These are phyloP conservation scores for Nephila pilipes DNA, from an alignment of 1,140 invertebrate species.

Conservation along the genomic window DNA sequence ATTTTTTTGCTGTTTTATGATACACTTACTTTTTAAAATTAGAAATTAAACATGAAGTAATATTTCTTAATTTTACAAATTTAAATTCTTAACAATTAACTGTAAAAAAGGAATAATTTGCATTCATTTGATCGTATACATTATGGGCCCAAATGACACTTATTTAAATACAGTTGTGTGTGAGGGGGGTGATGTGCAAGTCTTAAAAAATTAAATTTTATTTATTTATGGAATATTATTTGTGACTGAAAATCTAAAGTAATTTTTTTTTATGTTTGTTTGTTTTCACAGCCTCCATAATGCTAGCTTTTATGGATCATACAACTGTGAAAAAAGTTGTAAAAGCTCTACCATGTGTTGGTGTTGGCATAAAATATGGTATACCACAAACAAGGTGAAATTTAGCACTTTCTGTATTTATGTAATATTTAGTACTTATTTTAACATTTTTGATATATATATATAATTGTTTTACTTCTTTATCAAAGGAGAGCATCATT, in stretches of 20 bases:
- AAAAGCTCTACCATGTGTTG: conserved; percentile 97
- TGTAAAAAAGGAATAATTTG: too few relatives aligned
- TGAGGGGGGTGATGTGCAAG: too few relatives aligned
- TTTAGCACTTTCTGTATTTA: neutral
- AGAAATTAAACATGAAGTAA: too few relatives aligned
- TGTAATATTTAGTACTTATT: neutral
- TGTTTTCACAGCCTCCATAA: conserved; percentile 95
- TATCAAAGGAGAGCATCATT: conserved; percentile 92
- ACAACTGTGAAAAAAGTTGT: conserved; percentile 99
- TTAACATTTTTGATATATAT: neutral
- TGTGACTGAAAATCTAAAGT: neutral
- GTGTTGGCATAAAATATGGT: conserved; percentile 99
- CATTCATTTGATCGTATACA: too few relatives aligned
- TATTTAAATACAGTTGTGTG: neutral
- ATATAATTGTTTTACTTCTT: neutral
- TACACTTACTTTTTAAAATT: too few relatives aligned
- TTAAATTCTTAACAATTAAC: too few relatives aligned
- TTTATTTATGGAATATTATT: too few relatives aligned
- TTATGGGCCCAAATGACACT: neutral
- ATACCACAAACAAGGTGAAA: conserved; percentile 95
- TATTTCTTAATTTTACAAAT: too few relatives aligned
- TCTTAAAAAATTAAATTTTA: too few relatives aligned
- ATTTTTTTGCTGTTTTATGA: too few relatives aligned
- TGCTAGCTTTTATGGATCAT: conserved; percentile 99
- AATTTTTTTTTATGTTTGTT: neutral